Evolutionary conservation across 2,113 vertebrate species (phyloP), one percentile per base, ranked within the genome.

Genomic region (Campylomormyrus numenius): DNA sequence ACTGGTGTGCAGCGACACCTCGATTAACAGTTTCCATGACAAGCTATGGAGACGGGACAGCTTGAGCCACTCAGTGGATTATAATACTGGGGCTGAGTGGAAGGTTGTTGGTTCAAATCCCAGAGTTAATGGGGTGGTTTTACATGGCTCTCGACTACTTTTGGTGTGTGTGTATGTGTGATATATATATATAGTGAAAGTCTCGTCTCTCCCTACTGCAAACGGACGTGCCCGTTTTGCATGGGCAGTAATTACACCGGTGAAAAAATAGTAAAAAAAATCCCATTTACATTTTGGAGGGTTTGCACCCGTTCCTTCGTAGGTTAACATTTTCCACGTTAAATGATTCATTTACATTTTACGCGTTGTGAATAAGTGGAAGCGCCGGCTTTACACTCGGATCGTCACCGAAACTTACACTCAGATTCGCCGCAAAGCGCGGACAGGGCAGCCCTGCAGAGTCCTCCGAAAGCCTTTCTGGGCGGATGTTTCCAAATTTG

Each of bases 401-500:
- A 42, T 3, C 39, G 39, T 42, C 39, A 3, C 2, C 9, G 24
- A n/a, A 66, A n/a, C 8, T 66, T 27, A 3, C 1, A 10, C 24
- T 10, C 1, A 2, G 8, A n/a, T n/a, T 24, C 0, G 24, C n/a
- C 9, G n/a, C 62, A 27, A 66, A 66, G n/a, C n/a, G 0, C 58
- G 9, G 62, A 27, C 62, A 31, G 62, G 9, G 3, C 27, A 42
- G 15, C 35, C 74, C 15, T 19, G 1, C 62, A 31, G 62, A 39
- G 35, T 13, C 13, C 3, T 39, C 27, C 70, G 3, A 39, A 31
- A 31, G 11, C 70, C 31, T 42, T 42, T 42, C 74, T 39, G 17
- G n/a, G 42, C 84, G 89, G 89, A 90, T 87, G 56, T 87, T 50
- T 27, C 84, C 89, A 87, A 70, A 90, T 87, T 87, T 90, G 84